Evolutionary conservation across 1,140 invertebrate genomes (phyloP).

Genomic region (Coelopa frigida): DNA sequence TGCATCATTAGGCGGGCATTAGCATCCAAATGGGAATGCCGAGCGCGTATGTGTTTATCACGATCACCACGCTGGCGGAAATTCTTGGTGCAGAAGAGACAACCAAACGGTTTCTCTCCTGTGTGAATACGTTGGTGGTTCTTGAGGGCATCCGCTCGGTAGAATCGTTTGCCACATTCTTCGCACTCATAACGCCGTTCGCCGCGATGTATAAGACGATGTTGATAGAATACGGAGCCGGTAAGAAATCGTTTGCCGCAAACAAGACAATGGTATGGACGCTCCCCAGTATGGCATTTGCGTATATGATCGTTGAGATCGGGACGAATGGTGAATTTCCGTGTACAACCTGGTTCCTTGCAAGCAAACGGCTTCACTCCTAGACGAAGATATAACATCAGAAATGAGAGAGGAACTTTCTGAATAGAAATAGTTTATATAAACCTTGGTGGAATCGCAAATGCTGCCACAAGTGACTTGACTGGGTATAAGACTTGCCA

Average conservation of each 20-base stretch:
- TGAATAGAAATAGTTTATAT: no score
- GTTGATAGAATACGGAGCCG: conserved; percentile 64
- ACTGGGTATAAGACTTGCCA: conserved; percentile 54
- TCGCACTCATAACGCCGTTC: conserved; percentile 71
- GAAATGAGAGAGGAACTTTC: background rate
- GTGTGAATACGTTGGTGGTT: conserved; percentile 62
- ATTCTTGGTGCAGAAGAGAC: conserved; percentile 58
- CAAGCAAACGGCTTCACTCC: conserved; percentile 56
- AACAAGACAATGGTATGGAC: conserved; percentile 62
- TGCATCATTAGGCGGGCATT: conserved; percentile 40
- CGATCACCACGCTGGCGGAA: conserved; percentile 56
- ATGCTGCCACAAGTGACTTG: conserved; percentile 55
- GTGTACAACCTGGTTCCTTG: conserved; percentile 52
- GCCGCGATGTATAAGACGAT: conserved; percentile 70
- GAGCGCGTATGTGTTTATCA: conserved; percentile 53
- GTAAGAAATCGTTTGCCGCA: conserved; percentile 68
- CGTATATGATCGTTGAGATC: conserved; percentile 61
- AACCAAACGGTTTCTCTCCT: conserved; percentile 62
- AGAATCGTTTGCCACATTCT: conserved; percentile 54
- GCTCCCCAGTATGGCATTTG: conserved; percentile 58
- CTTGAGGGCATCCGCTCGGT: conserved; percentile 53
- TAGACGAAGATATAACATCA: conserved; percentile 20
- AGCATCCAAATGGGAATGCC: conserved; percentile 45
- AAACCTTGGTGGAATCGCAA: conserved; percentile 53
- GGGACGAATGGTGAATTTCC: conserved; percentile 57